phyloP scores from a whole-genome alignment of 2,113 vertebrate species.

The Tor tambroides region DNA sequence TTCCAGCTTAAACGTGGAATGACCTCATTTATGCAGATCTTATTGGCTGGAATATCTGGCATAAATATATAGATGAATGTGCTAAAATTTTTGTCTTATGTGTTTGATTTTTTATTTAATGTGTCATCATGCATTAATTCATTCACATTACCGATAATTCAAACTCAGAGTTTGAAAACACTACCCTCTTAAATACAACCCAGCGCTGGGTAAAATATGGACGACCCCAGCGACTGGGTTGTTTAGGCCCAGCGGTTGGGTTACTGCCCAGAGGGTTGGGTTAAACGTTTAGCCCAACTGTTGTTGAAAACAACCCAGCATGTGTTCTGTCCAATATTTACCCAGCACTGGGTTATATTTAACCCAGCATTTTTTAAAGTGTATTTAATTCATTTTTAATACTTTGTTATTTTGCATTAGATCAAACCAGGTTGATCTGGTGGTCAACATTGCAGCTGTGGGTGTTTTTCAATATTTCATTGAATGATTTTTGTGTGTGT shows the following conservation, averaged over 20 bases:
- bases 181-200: too few relatives aligned
- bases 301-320: too few relatives aligned
- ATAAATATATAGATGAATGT: not conserved
- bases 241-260: too few relatives aligned
- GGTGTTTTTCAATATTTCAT: not conserved
- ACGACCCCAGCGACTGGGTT: too few relatives aligned
- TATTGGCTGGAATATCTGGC: not conserved
- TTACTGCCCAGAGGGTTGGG: too few relatives aligned
- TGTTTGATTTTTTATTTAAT: not conserved
- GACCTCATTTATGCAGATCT: not conserved
- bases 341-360: too few relatives aligned
- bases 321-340: too few relatives aligned
- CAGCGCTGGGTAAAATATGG: too few relatives aligned
- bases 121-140: not conserved
- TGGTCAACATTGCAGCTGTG: not conserved
- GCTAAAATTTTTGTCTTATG: not conserved
- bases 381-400: not conserved
- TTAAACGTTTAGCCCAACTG: too few relatives aligned
- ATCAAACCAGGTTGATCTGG: not conserved
- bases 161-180: not conserved
- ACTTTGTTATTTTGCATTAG: not conserved
- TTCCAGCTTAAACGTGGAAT: not conserved
- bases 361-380: too few relatives aligned
- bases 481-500: not conserved
- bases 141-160: constrained; percentile 6